Base-by-base conservation (phyloP, 2,113 vertebrate species). In the Syrmaticus mikado region DNA sequence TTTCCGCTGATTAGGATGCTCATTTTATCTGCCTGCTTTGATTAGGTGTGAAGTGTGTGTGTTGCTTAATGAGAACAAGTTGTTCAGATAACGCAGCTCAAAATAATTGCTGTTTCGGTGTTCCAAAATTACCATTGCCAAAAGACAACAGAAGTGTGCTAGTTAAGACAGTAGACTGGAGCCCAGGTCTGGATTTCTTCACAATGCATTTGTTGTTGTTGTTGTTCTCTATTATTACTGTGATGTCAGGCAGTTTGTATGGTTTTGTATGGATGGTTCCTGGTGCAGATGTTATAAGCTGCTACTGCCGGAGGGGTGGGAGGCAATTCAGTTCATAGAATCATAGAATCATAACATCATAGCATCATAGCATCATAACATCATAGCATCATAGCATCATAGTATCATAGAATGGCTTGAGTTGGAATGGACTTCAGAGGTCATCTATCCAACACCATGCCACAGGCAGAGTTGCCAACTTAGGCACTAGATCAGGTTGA, bases 51-150 rank as follows among this genome's bases (percentile, higher is more conserved):
- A 95, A 85, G 60, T 41, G 50, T 6, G 3, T 1, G 0, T 87
- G 71, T 22, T 70, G 64, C 79, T 89, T 77, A 87, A 85, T 67
- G 82, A 66, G 87, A 87, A 67, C 79, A 90, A 90, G 25, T 75
- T 90, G 94, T 77, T 94, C 90, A 95, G 82, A 93, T 90, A 93
- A 60, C 2, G 1, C 8, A 80, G 67, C 53, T 89, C 67, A 62
- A 67, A 87, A 61, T 62, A 78, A 92, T 0, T 77, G 40, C 6
- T 25, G 17, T 77, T 85, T 80, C 66, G 38, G 50, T 87, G 20
- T 79, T 87, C 87, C 45, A 66, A 62, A 45, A 58, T 73, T 70
- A 36, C 50, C 5, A 5, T 34, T 73, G 67, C 64, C 75, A 85
- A 50, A 92, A 74, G 64, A 82, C 64, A 82, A 83, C 22, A 21